A percentile compares a stretch with the other conserved stretches of the same genome.
phyloP scores from a whole-genome alignment of 2,113 vertebrate species.

The Heterocephalus glaber region DNA sequence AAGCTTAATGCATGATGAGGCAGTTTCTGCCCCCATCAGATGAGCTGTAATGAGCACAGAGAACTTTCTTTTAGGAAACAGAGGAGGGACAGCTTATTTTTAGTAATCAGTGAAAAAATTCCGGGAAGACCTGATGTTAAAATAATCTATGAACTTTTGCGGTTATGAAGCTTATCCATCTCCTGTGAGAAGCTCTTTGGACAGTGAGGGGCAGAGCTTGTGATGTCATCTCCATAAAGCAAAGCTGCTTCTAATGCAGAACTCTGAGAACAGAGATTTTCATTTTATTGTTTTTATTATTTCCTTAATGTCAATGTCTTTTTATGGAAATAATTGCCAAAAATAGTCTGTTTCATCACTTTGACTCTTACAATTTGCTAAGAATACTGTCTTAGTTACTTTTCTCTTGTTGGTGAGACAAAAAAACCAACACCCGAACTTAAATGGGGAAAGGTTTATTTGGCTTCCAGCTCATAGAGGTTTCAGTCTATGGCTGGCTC shows the following conservation, averaged over 20 bases:
- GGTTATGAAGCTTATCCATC: background rate
- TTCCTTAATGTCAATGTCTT: conserved; percentile 37
- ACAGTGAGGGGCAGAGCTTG: background rate
- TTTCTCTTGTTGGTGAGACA: too few species aligned
- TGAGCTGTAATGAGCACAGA: background rate
- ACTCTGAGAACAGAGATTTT: conserved; percentile 27
- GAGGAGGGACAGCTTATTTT: background rate
- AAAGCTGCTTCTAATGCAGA: background rate
- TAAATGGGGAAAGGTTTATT: too few species aligned
- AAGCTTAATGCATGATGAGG: background rate
- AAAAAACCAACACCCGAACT: too few species aligned
- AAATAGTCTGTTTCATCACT: conserved; percentile 50
- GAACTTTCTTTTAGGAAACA: background rate
- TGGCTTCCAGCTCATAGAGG: too few species aligned
- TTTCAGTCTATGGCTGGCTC: too few species aligned
- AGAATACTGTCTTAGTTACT: background rate
- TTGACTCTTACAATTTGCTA: conserved; percentile 19
- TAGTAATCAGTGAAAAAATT: background rate
- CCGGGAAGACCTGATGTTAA: conserved; percentile 34
- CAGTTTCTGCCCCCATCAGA: background rate
- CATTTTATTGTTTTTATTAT: conserved; percentile 35
- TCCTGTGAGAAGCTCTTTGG: background rate
- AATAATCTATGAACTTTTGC: conserved; percentile 11
- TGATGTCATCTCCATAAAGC: conserved; percentile 5
- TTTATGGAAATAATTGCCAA: conserved; percentile 16